These are phyloP conservation scores for Cylas formicarius DNA, from an alignment of 1,140 invertebrate species.

Conservation along the genomic window DNA sequence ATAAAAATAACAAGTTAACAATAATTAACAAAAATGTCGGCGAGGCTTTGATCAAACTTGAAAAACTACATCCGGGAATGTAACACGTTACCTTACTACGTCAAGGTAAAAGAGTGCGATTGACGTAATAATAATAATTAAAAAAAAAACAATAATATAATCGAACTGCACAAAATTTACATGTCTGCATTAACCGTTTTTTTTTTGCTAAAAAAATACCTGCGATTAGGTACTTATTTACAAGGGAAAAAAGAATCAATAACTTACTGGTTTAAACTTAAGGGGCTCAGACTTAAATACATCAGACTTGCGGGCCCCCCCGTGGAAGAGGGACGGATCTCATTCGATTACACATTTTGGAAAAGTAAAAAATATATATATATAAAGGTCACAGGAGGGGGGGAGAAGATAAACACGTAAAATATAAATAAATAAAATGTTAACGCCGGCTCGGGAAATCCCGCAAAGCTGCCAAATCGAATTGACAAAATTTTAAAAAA, in stretches of 20 bases:
- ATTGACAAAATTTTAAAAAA: slow-evolving; percentile 24
- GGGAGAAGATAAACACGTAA: slow-evolving; percentile 9
- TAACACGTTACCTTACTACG: slow-evolving; percentile 25
- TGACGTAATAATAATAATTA: slow-evolving; percentile 19
- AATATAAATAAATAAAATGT: slow-evolving; percentile 25
- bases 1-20: slow-evolving; percentile 34
- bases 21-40: slow-evolving; percentile 32
- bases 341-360: slow-evolving; percentile 8
- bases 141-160: slow-evolving; percentile 10
- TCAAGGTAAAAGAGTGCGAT: slow-evolving; percentile 29
- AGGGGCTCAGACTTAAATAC: slow-evolving; percentile 38
- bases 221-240: slow-evolving; percentile 32
- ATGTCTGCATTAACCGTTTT: slow-evolving; percentile 28
- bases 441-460: slow-evolving; percentile 15
- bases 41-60: slow-evolving; percentile 26
- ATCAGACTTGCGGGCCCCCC: slow-evolving; percentile 37
- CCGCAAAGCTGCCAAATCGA: slow-evolving; percentile 2
- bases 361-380: neutral
- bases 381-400: slow-evolving; percentile 5
- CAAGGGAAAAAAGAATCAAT: slow-evolving; percentile 27
- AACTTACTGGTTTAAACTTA: slow-evolving; percentile 36
- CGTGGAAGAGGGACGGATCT: slow-evolving; percentile 11
- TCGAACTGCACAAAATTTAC: slow-evolving; percentile 11
- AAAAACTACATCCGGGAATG: slow-evolving; percentile 33
- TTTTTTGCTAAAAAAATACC: slow-evolving; percentile 33